A percentile compares a stretch with the other conserved stretches of the same genome.
Conservation (phyloP, 2,113 vertebrate genomes). For the Pithys albifrons region DNA sequence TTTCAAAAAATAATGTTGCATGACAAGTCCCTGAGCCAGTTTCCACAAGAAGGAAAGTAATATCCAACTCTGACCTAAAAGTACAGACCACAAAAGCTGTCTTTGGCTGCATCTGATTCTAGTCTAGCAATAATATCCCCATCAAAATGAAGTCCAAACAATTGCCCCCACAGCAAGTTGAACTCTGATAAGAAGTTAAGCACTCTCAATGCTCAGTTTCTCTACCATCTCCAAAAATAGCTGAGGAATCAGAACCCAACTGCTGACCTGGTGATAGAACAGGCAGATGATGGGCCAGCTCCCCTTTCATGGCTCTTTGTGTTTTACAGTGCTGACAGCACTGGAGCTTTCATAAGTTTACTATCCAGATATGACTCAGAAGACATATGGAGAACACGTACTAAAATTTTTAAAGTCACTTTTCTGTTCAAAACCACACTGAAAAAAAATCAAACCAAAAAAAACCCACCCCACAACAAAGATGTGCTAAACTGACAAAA, state of each 20-base stretch:
- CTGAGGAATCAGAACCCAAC: conserved; percentile 18
- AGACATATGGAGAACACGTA: conserved; percentile 25
- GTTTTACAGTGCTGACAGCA: conserved; percentile 5
- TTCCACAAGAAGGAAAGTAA: not conserved
- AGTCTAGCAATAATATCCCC: not conserved
- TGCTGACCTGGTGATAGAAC: not conserved
- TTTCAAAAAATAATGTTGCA: not conserved
- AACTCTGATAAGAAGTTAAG: not conserved
- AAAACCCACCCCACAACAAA: not conserved
- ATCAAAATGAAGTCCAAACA: not conserved
- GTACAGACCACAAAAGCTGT: not conserved
- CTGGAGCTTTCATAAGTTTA: conserved; percentile 28
- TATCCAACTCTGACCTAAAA: not conserved
- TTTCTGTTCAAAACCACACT: conserved; percentile 44
- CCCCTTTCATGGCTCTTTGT: not conserved
- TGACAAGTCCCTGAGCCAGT: not conserved
- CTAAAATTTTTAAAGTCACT: conserved; percentile 44
- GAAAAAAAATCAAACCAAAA: not conserved
- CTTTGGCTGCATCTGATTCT: not conserved
- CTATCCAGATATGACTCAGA: conserved; percentile 68
- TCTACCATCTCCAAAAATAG: conserved; percentile 22
- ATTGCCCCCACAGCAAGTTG: not conserved
- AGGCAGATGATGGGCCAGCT: conserved; percentile 14
- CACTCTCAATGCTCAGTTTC: not conserved
- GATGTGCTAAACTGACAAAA: conserved; percentile 45